Evolutionary conservation across 2,888 invertebrate genomes (phyloP).

Genomic region (Latrodectus elegans): DNA sequence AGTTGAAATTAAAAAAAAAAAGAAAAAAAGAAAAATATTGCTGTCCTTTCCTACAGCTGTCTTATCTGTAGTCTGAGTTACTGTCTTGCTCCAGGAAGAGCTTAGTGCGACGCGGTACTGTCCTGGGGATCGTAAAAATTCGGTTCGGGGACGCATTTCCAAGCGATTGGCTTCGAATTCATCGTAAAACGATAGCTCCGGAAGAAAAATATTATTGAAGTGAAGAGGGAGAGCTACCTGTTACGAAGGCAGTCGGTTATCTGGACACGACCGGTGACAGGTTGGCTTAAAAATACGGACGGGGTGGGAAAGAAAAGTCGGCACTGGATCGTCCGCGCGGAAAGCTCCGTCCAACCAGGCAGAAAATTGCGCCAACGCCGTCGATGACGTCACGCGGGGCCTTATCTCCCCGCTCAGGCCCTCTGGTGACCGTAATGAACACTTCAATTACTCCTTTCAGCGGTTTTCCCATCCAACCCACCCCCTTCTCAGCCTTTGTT

Average conservation of each 20-base stretch:
- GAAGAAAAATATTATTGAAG: slow-evolving; percentile 21
- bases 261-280: slow-evolving; percentile 61
- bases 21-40: no score
- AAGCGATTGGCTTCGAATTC: slow-evolving; percentile 42
- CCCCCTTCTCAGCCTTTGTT: slow-evolving; percentile 35
- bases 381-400: slow-evolving; percentile 64
- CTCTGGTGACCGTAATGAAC: slow-evolving; percentile 66
- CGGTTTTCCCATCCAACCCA: slow-evolving; percentile 43
- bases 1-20: no score
- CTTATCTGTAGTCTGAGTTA: no score
- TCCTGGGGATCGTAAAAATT: no score
- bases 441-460: slow-evolving; percentile 66
- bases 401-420: slow-evolving; percentile 65
- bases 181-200: slow-evolving; percentile 47
- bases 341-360: slow-evolving; percentile 55
- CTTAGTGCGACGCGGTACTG: no score
- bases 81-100: no score
- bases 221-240: slow-evolving; percentile 40
- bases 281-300: slow-evolving; percentile 57
- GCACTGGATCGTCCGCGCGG: slow-evolving; percentile 29
- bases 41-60: no score
- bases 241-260: slow-evolving; percentile 50
- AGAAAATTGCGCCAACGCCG: slow-evolving; percentile 64
- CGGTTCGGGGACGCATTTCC: slow-evolving; percentile 22
- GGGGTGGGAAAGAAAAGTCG: slow-evolving; percentile 7